A percentile compares a stretch with the other conserved stretches of the same genome.
phyloP scores from a whole-genome alignment of 2,888 invertebrate species.

The Tipula helvola region DNA sequence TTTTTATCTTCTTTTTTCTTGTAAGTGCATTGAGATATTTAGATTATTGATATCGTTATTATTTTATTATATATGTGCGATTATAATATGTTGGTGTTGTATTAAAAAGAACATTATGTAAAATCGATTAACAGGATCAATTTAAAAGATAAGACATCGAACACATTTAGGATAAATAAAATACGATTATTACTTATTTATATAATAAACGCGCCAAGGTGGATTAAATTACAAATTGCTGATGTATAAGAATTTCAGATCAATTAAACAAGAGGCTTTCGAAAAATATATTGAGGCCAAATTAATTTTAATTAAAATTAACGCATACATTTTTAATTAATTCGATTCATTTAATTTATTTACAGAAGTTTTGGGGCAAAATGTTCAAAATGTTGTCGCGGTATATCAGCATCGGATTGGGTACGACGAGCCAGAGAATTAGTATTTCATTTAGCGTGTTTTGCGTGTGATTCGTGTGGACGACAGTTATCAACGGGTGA shows the following conservation, averaged over 20 bases:
- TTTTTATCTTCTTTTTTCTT: background rate
- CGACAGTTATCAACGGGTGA: constrained; percentile 88
- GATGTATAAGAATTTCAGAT: too few species aligned
- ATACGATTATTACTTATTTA: background rate
- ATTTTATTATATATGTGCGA: background rate
- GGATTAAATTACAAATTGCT: background rate
- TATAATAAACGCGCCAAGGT: background rate
- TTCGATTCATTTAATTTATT: background rate
- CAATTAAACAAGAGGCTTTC: too few species aligned
- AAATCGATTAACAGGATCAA: background rate
- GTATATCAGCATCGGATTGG: constrained; percentile 94
- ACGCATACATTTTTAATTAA: background rate
- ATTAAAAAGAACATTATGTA: background rate
- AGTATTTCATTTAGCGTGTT: constrained; percentile 97
- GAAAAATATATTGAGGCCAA: background rate
- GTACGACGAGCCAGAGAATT: constrained; percentile 87
- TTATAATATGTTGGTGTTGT: background rate
- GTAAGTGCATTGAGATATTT: constrained; percentile 4
- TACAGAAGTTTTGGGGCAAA: constrained; percentile 87
- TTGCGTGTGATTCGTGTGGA: constrained; percentile 94
- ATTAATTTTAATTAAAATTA: too few species aligned
- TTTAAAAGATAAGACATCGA: background rate
- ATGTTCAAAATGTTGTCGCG: constrained; percentile 89
- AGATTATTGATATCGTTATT: background rate
- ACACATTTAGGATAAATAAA: background rate